Evolutionary conservation across 1,140 invertebrate genomes (phyloP), one percentile per base, ranked within the genome.

Genomic region (Dysdera silvatica): DNA sequence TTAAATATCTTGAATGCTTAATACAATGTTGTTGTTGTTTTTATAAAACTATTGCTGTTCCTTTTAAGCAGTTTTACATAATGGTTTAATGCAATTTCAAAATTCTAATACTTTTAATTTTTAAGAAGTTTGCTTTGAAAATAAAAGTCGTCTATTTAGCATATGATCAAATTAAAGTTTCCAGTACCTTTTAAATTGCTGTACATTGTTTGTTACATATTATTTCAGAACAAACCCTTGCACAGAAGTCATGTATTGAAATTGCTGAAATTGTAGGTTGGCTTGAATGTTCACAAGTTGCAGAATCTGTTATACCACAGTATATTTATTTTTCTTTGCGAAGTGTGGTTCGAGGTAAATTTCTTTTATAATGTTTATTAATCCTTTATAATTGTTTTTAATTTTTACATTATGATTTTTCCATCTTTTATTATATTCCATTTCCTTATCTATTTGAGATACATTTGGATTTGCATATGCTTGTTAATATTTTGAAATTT

Each of bases 211-310:
- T 18, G 33, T 47, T 20, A 31, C 37, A 47, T 40, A 18, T 57
- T 58, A 14, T 51, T 63, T 58, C 47, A 61, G 53, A 66, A 32
- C 41, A 68, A 16, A n/a, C 4, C 28, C 56, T 57, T 40, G 60
- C 62, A 12, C 41, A 32, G 28, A 59, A 61, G 52, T 47, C 69
- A 18, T 70, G 69, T 32, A 47, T 59, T 35, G 29, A 65, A 49
- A 59, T 65, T 12, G 47, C 75, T 35, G 74, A 78, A 67, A 61
- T 79, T 35, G 71, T 78, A 37, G 70, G 72, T 28, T 78, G 73
- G 67, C 63, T 77, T 8, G 67, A 70, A 48, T 26, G 41, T 20
- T 29, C 12, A 14, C 18, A 8, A 28, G 18, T 31, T 26, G 26
- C 24, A 31, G 23, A n/a, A 18, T 24, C 5, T n/a, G 14, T 45